A percentile compares a stretch with the other conserved stretches of the same genome.
Evolutionary conservation across 30 jellyfish, hydroid and myxozoan species (phyloP).

Genomic region (Turritopsis rubra): DNA sequence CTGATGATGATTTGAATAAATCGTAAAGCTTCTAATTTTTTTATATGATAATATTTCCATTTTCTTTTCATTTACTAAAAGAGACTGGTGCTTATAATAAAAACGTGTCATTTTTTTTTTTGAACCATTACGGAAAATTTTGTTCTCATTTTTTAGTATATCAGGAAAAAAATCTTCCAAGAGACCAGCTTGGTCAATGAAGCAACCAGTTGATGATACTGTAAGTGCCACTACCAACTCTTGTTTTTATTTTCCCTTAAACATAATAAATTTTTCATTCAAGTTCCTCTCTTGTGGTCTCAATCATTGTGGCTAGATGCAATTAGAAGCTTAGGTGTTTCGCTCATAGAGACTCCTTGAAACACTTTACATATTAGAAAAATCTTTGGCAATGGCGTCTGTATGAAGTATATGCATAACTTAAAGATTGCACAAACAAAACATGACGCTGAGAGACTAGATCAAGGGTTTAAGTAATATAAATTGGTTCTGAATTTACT

Average conservation of each 20-base stretch:
- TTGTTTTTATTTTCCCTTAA: not conserved
- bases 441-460: not conserved
- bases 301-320: not conserved
- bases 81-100: no score
- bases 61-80: no score
- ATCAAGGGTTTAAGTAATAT: no score
- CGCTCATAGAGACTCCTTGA: no score
- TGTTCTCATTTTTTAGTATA: not conserved
- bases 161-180: not conserved
- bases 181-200: constrained; percentile 41
- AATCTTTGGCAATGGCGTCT: not conserved
- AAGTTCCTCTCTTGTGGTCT: not conserved
- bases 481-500: not conserved
- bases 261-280: not conserved
- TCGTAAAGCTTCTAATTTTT: no score
- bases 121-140: not conserved
- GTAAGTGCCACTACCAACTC: not conserved
- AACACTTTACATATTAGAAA: no score
- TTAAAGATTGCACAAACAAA: not conserved
- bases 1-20: no score
- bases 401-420: not conserved
- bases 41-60: no score
- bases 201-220: constrained; percentile 27
- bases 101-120: no score
- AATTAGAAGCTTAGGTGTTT: no score